These are phyloP conservation scores for Ptychobarbus kaznakovi DNA, from an alignment of 2,797 vertebrate species.

Conservation along the genomic window DNA sequence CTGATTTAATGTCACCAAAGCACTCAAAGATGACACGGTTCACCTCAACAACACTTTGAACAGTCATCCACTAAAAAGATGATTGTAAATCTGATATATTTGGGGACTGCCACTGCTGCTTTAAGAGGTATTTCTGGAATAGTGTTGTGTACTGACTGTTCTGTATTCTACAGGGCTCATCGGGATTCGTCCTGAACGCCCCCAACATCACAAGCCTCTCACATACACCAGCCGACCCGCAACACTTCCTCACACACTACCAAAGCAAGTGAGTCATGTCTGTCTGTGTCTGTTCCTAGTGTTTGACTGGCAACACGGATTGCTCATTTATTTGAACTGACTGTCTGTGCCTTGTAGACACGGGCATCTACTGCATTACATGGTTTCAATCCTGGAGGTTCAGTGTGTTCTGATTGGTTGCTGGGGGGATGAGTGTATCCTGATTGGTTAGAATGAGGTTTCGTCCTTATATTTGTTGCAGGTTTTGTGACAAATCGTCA, in stretches of 20 bases:
- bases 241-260: constrained; percentile 69
- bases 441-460: background rate
- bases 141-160: constrained; percentile 32
- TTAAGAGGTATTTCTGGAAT: constrained; percentile 26
- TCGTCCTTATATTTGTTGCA: constrained; percentile 39
- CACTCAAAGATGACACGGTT: background rate
- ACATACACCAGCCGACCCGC: constrained; percentile 53
- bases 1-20: background rate
- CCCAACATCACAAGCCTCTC: constrained; percentile 59
- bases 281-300: constrained; percentile 13
- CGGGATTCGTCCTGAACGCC: constrained; percentile 66
- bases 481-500: constrained; percentile 59
- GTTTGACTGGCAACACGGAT: constrained; percentile 10
- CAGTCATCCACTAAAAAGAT: constrained; percentile 5
- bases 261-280: constrained; percentile 64
- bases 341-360: background rate
- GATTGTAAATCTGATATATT: constrained; percentile 10
- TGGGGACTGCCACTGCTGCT: background rate
- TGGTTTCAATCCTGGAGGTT: constrained; percentile 6
- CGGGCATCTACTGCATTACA: constrained; percentile 2
- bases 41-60: constrained; percentile 14
- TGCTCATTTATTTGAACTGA: constrained; percentile 36
- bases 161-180: constrained; percentile 64
- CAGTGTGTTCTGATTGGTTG: constrained; percentile 12
- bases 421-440: background rate